Evolutionary conservation across 1,140 invertebrate species (phyloP).

Genomic region (Aphidius ervi): DNA sequence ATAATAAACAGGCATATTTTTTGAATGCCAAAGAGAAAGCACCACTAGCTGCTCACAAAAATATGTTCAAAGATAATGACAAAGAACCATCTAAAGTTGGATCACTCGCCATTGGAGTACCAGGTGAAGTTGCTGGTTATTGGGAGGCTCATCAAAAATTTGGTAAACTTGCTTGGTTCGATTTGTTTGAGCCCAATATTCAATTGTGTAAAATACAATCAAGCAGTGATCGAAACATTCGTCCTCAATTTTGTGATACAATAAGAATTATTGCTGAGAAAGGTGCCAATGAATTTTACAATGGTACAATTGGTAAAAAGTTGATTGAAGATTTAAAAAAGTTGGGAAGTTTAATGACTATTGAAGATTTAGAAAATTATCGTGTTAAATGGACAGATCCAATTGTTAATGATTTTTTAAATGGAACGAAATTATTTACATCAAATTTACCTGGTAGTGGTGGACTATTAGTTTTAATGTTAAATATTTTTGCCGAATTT

Average conservation of each 20-base stretch:
- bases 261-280: slow-evolving; percentile 65
- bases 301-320: slow-evolving; percentile 64
- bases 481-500: slow-evolving; percentile 67
- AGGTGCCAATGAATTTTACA: slow-evolving; percentile 74
- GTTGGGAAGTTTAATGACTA: slow-evolving; percentile 68
- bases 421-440: slow-evolving; percentile 65
- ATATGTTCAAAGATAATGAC: slow-evolving; percentile 65
- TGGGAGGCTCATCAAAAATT: slow-evolving; percentile 77
- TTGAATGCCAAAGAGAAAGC: slow-evolving; percentile 82
- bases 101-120: slow-evolving; percentile 75
- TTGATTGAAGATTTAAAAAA: slow-evolving; percentile 70
- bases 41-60: slow-evolving; percentile 60
- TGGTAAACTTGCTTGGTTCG: slow-evolving; percentile 77
- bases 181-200: slow-evolving; percentile 73
- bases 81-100: slow-evolving; percentile 53
- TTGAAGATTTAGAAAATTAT: slow-evolving; percentile 64
- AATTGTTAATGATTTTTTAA: slow-evolving; percentile 54
- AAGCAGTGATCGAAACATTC: too few species aligned
- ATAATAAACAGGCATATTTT: slow-evolving; percentile 58
- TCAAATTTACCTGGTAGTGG: slow-evolving; percentile 78
- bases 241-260: slow-evolving; percentile 54
- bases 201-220: slow-evolving; percentile 57
- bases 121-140: slow-evolving; percentile 87
- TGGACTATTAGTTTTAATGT: slow-evolving; percentile 70
- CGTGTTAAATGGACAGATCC: slow-evolving; percentile 66